Evolutionary conservation across 1,140 invertebrate genomes (phyloP).

Genomic region (Pectinophora gossypiella): DNA sequence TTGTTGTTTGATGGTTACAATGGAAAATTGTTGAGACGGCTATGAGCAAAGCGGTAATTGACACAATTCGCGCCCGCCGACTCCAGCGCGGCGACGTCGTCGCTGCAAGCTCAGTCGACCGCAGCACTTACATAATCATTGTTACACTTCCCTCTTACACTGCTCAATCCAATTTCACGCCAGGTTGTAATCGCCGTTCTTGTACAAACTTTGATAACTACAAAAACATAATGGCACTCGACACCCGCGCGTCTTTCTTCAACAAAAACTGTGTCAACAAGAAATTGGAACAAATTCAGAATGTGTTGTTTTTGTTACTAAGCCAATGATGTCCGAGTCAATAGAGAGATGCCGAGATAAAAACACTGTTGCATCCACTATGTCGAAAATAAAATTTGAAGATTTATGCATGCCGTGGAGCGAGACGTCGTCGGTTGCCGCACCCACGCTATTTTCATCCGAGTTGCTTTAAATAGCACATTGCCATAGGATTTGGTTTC

Average conservation of each 20-base stretch:
- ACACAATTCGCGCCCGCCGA: not conserved
- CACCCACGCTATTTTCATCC: slow-evolving; percentile 70
- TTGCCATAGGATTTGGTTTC: slow-evolving; percentile 74
- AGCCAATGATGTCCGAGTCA: not conserved
- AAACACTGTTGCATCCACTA: slow-evolving; percentile 49
- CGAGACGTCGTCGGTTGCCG: slow-evolving; percentile 60
- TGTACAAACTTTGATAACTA: not conserved
- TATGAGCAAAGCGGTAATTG: not conserved
- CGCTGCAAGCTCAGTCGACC: slow-evolving; percentile 13
- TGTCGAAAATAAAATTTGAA: slow-evolving; percentile 70
- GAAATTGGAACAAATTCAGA: not conserved
- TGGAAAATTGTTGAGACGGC: no score
- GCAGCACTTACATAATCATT: slow-evolving; percentile 19
- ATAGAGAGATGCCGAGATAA: slow-evolving; percentile 20
- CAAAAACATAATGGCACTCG: no score
- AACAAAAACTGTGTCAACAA: not conserved
- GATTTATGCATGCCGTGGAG: slow-evolving; percentile 66
- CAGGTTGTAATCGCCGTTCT: slow-evolving; percentile 1
- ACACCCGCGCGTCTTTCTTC: no score
- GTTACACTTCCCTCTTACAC: slow-evolving; percentile 16
- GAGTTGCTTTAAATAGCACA: slow-evolving; percentile 73
- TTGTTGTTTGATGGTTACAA: no score
- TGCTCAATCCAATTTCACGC: slow-evolving; percentile 26
- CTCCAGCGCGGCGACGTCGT: not conserved
- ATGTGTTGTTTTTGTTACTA: not conserved